Evolutionary conservation across 2,888 invertebrate species (phyloP).

Genomic region (Plagiodera versicolora): DNA sequence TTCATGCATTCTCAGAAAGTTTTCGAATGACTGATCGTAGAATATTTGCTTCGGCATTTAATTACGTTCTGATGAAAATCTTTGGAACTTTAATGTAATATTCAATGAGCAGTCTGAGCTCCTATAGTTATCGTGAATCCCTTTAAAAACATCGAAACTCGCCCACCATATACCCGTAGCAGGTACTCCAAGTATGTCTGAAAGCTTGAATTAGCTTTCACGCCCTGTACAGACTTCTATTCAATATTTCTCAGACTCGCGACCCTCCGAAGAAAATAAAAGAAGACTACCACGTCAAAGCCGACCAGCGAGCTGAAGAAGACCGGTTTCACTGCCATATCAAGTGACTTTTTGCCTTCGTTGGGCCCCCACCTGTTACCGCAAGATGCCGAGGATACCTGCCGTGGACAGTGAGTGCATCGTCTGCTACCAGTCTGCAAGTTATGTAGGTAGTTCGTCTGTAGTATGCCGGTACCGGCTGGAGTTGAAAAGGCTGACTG

Average conservation of each 20-base stretch:
- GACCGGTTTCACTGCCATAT: conserved; percentile 21
- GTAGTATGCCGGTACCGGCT: conserved; percentile 7
- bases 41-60: too few species aligned
- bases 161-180: too few species aligned
- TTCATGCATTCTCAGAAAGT: too few species aligned
- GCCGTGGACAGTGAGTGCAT: conserved; percentile 27
- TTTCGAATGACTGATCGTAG: too few species aligned
- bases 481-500: background rate
- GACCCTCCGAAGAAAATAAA: background rate
- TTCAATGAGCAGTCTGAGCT: too few species aligned
- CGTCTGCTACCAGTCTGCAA: conserved; percentile 28
- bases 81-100: too few species aligned
- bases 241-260: background rate
- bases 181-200: background rate
- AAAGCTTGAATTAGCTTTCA: background rate
- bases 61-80: too few species aligned
- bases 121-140: too few species aligned
- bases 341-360: conserved; percentile 27
- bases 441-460: conserved; percentile 8
- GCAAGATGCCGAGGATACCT: conserved; percentile 26
- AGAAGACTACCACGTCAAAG: background rate
- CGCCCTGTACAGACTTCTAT: background rate
- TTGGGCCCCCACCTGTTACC: conserved; percentile 26
- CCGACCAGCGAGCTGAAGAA: conserved; percentile 5
- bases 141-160: too few species aligned